These are phyloP conservation scores for Panzeria rudis DNA, from an alignment of 2,888 invertebrate species.

Conservation along the genomic window DNA sequence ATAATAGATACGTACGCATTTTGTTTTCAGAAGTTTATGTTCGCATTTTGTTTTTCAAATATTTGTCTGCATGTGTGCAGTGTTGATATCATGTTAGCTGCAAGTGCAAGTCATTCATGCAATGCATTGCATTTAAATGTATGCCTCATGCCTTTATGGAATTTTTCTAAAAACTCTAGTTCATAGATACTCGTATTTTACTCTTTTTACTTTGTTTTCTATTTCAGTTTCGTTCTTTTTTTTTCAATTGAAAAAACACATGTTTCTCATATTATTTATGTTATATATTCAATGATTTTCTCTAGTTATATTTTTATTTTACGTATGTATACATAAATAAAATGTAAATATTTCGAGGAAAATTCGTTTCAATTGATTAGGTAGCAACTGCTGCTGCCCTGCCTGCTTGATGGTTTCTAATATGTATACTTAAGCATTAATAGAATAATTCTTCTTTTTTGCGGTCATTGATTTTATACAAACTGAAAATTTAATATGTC, in stretches of 20 bases:
- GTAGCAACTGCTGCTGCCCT: conserved; percentile 17
- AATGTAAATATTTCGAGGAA: conserved; percentile 34
- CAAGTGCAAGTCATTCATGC: conserved; percentile 65
- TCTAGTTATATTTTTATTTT: conserved; percentile 8
- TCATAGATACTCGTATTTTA: conserved; percentile 13
- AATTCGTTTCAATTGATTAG: conserved; percentile 57
- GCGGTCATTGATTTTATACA: conserved; percentile 57
- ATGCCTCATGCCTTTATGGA: conserved; percentile 48
- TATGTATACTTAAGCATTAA: conserved; percentile 43
- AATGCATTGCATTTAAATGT: conserved; percentile 45
- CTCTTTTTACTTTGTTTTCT: conserved; percentile 2
- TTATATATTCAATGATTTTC: conserved; percentile 39
- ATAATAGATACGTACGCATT: not conserved
- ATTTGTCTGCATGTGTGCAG: conserved; percentile 1
- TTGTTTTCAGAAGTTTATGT: not conserved
- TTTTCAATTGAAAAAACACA: conserved; percentile 48
- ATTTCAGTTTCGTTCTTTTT: conserved; percentile 10
- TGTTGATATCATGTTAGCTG: conserved; percentile 25
- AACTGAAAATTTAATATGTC: conserved; percentile 6
- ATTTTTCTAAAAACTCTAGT: conserved; percentile 43
- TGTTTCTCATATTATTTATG: conserved; percentile 53
- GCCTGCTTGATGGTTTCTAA: conserved; percentile 1
- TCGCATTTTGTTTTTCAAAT: conserved; percentile 39
- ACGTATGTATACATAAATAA: not conserved
- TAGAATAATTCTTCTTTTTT: conserved; percentile 47